Evolutionary conservation across 2,888 invertebrate genomes (phyloP).

Genomic region (Temnothorax ravouxi): DNA sequence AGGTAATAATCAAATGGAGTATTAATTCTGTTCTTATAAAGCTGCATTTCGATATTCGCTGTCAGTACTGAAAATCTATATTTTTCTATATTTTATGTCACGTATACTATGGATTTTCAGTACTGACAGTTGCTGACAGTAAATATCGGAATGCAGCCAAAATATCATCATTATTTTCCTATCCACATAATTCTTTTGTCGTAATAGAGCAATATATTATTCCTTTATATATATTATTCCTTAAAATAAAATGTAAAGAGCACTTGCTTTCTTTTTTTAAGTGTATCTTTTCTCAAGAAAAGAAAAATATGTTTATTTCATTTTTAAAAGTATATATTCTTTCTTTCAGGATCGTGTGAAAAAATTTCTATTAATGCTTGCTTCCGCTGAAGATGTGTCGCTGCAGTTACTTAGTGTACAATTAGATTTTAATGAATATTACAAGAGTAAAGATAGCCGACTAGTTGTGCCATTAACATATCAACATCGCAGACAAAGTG

Average conservation of each 20-base stretch:
- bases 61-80: too few species aligned
- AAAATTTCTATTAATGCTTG: conserved; percentile 94
- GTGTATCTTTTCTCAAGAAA: neutral
- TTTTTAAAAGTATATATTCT: conserved; percentile 44
- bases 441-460: conserved; percentile 93
- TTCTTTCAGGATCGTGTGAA: conserved; percentile 92
- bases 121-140: too few species aligned
- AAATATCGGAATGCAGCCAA: too few species aligned
- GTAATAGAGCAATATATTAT: neutral
- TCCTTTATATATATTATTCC: neutral
- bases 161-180: neutral
- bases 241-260: conserved; percentile 2
- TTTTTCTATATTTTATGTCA: too few species aligned
- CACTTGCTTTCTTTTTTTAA: neutral
- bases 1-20: conserved; percentile 86
- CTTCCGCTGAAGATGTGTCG: conserved; percentile 94
- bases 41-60: too few species aligned
- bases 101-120: too few species aligned
- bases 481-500: conserved; percentile 83
- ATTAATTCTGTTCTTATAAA: conserved; percentile 37
- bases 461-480: conserved; percentile 89
- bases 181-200: neutral
- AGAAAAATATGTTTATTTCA: conserved; percentile 16
- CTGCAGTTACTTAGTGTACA: conserved; percentile 96
- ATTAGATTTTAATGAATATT: conserved; percentile 98